Evolutionary conservation across 2,113 vertebrate genomes (phyloP).

Genomic region (Gymnogyps californianus): DNA sequence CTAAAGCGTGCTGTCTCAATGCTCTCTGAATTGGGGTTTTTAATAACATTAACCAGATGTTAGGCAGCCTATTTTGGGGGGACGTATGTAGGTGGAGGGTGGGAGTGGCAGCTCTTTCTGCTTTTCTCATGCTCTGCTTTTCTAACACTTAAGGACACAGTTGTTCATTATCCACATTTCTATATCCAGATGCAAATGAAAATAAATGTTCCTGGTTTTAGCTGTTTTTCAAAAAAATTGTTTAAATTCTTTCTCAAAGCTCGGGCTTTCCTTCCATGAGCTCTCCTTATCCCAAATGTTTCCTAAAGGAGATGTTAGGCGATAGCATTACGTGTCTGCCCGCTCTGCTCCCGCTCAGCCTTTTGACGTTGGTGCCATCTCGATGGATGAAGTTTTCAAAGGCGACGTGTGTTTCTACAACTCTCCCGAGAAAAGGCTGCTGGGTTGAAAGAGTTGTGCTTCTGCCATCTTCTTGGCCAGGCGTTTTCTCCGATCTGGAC

Average conservation of each 20-base stretch:
- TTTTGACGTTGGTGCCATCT: background rate
- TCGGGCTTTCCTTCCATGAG: background rate
- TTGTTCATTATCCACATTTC: background rate
- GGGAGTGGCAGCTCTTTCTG: background rate
- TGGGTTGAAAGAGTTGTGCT: background rate
- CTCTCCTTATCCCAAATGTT: background rate
- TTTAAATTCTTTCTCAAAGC: background rate
- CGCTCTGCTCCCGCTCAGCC: background rate
- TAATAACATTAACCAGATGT: background rate
- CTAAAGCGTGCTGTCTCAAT: background rate
- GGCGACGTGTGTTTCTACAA: accelerated
- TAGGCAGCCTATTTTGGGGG: background rate
- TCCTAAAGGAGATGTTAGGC: background rate
- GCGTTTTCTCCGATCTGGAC: background rate
- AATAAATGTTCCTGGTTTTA: background rate
- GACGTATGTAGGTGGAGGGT: accelerated
- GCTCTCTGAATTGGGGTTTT: background rate
- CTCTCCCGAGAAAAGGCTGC: background rate
- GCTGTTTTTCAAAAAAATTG: background rate
- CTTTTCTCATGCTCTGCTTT: background rate
- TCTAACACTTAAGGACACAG: background rate
- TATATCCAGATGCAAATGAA: background rate
- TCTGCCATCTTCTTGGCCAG: background rate
- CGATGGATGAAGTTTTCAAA: background rate
- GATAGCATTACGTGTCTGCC: accelerated